Evolutionary conservation across 2,888 invertebrate species (phyloP).

Genomic region (Thera obeliscata): DNA sequence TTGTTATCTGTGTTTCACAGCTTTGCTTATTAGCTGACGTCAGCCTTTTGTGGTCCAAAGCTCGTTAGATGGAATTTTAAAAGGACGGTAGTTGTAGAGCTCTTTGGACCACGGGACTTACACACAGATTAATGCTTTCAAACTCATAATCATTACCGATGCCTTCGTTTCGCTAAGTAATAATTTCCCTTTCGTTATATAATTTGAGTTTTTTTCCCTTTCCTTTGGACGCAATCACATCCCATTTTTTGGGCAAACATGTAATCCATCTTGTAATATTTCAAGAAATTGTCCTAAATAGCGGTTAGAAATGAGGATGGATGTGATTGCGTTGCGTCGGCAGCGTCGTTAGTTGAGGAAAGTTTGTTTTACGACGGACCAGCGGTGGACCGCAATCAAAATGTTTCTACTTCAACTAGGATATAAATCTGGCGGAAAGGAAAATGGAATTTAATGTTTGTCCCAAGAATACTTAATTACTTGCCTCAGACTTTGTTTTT

Average conservation of each 20-base stretch:
- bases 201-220: background rate
- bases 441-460: background rate
- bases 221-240: conserved; percentile 6
- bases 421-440: conserved; percentile 45
- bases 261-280: conserved; percentile 7
- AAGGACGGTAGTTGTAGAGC: conserved; percentile 17
- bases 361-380: conserved; percentile 62
- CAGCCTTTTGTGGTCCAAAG: conserved; percentile 19
- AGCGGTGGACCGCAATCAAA: conserved; percentile 71
- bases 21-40: conserved; percentile 40
- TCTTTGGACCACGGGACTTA: conserved; percentile 5
- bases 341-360: conserved; percentile 47
- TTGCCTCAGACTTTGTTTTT: too few species aligned
- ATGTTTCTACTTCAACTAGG: conserved; percentile 55
- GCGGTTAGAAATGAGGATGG: conserved; percentile 59
- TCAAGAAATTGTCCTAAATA: conserved; percentile 33
- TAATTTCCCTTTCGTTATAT: background rate
- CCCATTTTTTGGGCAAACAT: background rate
- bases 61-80: conserved; percentile 22
- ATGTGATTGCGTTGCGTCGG: conserved; percentile 59
- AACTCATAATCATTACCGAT: conserved; percentile 1
- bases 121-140: conserved; percentile 5
- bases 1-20: conserved; percentile 69
- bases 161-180: conserved; percentile 3
- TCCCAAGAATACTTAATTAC: background rate